A percentile compares a stretch with the other conserved stretches of the same genome.
phyloP scores from a whole-genome alignment of 1,140 invertebrate species.

The Drosophila pruinosa region DNA sequence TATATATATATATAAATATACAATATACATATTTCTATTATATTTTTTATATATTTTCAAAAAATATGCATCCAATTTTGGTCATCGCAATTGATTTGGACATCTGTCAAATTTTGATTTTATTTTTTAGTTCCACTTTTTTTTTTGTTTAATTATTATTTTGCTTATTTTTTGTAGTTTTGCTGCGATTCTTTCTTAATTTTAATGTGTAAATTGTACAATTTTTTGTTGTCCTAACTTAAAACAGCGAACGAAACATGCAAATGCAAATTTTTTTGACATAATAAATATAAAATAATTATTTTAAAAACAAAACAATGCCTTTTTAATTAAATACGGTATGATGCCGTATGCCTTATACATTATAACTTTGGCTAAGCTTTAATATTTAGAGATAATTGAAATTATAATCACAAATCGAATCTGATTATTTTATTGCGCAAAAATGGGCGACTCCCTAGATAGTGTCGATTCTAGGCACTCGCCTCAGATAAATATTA shows the following conservation, averaged over 20 bases:
- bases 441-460: background rate
- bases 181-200: slow-evolving; percentile 48
- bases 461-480: background rate
- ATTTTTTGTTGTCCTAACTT: slow-evolving; percentile 73
- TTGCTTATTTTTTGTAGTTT: slow-evolving; percentile 26
- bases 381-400: too few species aligned
- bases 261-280: slow-evolving; percentile 64
- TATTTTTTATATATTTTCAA: slow-evolving; percentile 28
- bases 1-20: background rate
- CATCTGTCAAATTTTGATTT: slow-evolving; percentile 16
- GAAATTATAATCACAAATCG: background rate
- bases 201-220: slow-evolving; percentile 79
- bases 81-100: slow-evolving; percentile 21
- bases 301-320: slow-evolving; percentile 56
- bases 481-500: background rate
- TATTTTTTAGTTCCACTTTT: slow-evolving; percentile 51
- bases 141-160: too few species aligned
- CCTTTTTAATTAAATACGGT: background rate
- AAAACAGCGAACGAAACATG: slow-evolving; percentile 64
- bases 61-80: slow-evolving; percentile 39
- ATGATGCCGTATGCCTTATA: too few species aligned
- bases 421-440: background rate
- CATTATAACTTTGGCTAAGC: too few species aligned
- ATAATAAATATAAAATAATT: slow-evolving; percentile 75
- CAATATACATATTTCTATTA: background rate